These are phyloP conservation scores for Asteroscopus sphinx DNA, from an alignment of 2,888 invertebrate genomes.

Conservation along the genomic window DNA sequence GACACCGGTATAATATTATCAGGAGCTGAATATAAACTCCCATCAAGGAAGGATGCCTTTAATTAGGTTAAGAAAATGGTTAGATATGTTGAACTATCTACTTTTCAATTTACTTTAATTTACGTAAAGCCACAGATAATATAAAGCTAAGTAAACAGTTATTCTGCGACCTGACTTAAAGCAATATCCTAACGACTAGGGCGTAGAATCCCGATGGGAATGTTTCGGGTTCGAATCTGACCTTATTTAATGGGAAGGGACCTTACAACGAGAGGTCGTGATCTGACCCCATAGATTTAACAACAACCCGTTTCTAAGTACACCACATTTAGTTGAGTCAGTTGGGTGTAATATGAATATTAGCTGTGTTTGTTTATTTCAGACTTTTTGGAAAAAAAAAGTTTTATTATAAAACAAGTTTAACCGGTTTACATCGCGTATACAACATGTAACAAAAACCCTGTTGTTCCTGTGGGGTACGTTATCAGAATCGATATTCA, in stretches of 20 bases:
- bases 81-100: no score
- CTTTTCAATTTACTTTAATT: not conserved
- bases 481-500: no score
- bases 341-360: slow-evolving; percentile 2
- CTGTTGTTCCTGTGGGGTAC: no score
- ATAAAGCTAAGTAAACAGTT: not conserved
- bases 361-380: not conserved
- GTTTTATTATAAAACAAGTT: no score
- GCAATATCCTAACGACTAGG: slow-evolving; percentile 27
- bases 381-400: not conserved
- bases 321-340: not conserved
- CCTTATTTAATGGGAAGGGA: slow-evolving; percentile 40
- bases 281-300: slow-evolving; percentile 35
- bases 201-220: slow-evolving; percentile 35
- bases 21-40: no score
- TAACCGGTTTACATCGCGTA: no score
- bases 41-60: no score
- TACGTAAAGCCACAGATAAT: no score
- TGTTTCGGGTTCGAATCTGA: slow-evolving; percentile 36
- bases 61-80: no score
- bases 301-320: slow-evolving; percentile 19
- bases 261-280: slow-evolving; percentile 28
- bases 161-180: slow-evolving; percentile 13
- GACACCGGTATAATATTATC: no score
- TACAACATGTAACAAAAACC: no score